Conservation (phyloP, 2,797 vertebrate genomes). For the Notamacropus eugenii region DNA sequence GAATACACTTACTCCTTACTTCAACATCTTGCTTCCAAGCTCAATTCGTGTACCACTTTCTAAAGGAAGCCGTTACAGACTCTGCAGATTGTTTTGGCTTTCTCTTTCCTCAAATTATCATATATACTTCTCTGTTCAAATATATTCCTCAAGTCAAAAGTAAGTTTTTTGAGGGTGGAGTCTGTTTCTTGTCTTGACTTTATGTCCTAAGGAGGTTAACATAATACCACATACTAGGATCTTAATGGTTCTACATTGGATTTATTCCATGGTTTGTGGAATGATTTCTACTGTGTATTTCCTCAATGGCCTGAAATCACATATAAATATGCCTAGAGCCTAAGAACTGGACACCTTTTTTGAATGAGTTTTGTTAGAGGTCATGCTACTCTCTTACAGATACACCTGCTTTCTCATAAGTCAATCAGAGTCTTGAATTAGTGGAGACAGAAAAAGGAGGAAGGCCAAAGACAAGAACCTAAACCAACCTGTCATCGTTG, state of each 20-base stretch:
- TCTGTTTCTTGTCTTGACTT: not conserved
- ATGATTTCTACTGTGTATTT: not conserved
- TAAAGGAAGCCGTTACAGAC: not conserved
- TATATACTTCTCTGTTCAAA: not conserved
- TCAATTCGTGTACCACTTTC: not conserved
- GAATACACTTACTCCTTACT: not conserved
- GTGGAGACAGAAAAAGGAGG: not conserved
- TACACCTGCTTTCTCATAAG: not conserved
- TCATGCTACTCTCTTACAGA: not conserved
- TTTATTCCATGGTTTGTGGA: not conserved
- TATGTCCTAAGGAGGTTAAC: not conserved
- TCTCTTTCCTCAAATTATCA: not conserved
- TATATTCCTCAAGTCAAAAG: not conserved
- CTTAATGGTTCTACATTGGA: not conserved
- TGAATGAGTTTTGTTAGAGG: not conserved
- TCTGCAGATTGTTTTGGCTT: not conserved
- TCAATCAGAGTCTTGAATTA: not conserved
- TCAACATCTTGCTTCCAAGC: not conserved
- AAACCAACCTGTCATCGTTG: conserved; percentile 14
- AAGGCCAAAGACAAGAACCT: not conserved
- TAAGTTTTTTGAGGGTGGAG: not conserved
- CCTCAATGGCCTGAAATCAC: not conserved
- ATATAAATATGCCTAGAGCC: not conserved
- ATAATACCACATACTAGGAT: not conserved
- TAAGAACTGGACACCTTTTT: not conserved